Base-by-base conservation (phyloP, 2,797 vertebrate species). In the Galago senegalensis region DNA sequence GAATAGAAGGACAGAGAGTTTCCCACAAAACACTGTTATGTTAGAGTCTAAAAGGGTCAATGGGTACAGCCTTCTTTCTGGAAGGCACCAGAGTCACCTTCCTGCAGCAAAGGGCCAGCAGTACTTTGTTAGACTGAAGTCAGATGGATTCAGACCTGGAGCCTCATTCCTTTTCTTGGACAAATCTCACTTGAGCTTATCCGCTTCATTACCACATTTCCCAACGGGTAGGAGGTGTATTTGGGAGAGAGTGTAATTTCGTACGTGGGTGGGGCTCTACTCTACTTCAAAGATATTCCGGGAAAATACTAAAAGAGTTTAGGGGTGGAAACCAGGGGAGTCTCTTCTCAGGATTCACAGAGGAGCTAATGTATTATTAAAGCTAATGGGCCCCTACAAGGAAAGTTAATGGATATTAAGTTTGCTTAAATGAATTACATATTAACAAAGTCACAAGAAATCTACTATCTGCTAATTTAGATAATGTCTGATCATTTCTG, bases 371-470 rank as follows among this genome's bases (percentile, higher is more conserved):
- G 98, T 91, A 98, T 98, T 99, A 99, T 99, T 98, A 98, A 99
- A 98, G 98, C 98, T 99, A 99, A 99, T 99, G 98, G 98, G 98
- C 98, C 98, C 98, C 98, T 98, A 98, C 98, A 97, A 98, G 98
- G 98, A 98, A 98, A 98, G 98, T 98, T 99, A 99, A 99, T 99
- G 98, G 98, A 98, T 98, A 98, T 98, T 98, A 98, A 98, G 98
- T 98, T 99, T 99, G 98, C 98, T 98, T 98, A 99, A 99, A 99
- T 98, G 98, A 99, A 99, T 99, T 98, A 98, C 98, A 97, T 98
- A 99, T 99, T 98, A 99, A 98, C 98, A 97, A 97, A 97, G 98
- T 98, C 72, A 92, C 98, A 97, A 98, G 98, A 98, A 98, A 98
- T 98, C 98, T 97, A 85, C 95, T 97, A 98, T 98, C 98, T 98